Base-by-base conservation (phyloP, 2,113 vertebrate genomes). In the Entomyzon cyanotis region DNA sequence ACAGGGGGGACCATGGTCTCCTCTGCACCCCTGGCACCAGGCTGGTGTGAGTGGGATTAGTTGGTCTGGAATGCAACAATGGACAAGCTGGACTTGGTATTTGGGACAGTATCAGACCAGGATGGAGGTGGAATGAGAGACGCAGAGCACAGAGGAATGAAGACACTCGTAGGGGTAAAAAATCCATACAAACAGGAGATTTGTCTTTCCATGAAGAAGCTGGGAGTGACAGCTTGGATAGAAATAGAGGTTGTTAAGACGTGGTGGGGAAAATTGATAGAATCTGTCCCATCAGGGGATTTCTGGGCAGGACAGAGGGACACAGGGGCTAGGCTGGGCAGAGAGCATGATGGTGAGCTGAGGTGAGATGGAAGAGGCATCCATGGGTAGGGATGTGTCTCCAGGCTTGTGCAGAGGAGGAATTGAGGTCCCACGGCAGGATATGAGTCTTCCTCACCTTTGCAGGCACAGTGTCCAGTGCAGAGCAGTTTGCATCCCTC, bases 1-100 rank as follows among this genome's bases (percentile, higher is more conserved):
- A 1, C 18, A 49, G 6, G 5, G 6, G 39, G 41, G 27, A 30
- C 24, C 10, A 3, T 0, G 3, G 33, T 5, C 18, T n/a, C 44
- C 68, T 83, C 44, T 33, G 31, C 55, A 55, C 5, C 59, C 30
- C 37, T 11, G 3, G 42, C 63, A 13, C 35, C 3, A 0, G 49
- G 6, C 12, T 87, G 22, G 4, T 68, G 13, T 19, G 10, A 27
- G 46, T 3, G 7, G 30, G 21, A 49, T 7, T 41, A 47, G 14
- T 19, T 20, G 50, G 52, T 20, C 50, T 63, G 63, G 10, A 22
- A 10, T 27, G 35, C 31, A n/a, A 1, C 35, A 33, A 14, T 5
- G 27, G 30, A 20, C 60, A n/a, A 33, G n/a, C 12, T 30, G 50
- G 41, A 7, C 3, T 42, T 14, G 1, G 30, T 16, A 24, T 33